phyloP scores from a whole-genome alignment of 2,888 invertebrate species.

The Phania funesta region DNA sequence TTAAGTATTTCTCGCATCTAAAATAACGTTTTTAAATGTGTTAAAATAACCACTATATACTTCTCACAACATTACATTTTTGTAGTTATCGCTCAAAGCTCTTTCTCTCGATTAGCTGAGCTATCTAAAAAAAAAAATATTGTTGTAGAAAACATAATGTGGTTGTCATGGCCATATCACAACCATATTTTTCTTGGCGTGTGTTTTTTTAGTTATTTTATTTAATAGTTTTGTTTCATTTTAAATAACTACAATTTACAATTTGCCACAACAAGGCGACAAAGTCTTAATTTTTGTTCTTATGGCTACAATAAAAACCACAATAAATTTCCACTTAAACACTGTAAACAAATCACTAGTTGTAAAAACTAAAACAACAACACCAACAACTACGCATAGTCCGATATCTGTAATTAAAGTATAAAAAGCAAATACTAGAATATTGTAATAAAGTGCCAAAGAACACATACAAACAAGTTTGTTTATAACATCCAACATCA shows the following conservation, averaged over 20 bases:
- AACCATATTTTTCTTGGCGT: no score
- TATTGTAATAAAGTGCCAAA: neutral
- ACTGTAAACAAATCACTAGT: constrained; percentile 49
- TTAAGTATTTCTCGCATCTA: no score
- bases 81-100: no score
- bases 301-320: constrained; percentile 9
- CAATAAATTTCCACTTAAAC: constrained; percentile 23
- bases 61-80: no score
- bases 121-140: no score
- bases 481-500: constrained; percentile 33
- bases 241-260: constrained; percentile 30
- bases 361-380: constrained; percentile 24
- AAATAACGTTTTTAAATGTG: no score
- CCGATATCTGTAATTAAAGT: constrained; percentile 21
- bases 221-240: constrained; percentile 6
- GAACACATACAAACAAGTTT: constrained; percentile 4
- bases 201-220: no score
- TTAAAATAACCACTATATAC: no score
- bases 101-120: no score
- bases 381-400: neutral
- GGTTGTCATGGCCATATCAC: no score
- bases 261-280: constrained; percentile 59
- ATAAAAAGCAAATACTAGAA: constrained; percentile 2
- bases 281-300: constrained; percentile 57
- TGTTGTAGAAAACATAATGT: no score